Percentiles rank a stretch among this genome's conserved stretches.
Evolutionary conservation across 2,888 invertebrate genomes (phyloP).

Genomic region (Heliconius ethilla): DNA sequence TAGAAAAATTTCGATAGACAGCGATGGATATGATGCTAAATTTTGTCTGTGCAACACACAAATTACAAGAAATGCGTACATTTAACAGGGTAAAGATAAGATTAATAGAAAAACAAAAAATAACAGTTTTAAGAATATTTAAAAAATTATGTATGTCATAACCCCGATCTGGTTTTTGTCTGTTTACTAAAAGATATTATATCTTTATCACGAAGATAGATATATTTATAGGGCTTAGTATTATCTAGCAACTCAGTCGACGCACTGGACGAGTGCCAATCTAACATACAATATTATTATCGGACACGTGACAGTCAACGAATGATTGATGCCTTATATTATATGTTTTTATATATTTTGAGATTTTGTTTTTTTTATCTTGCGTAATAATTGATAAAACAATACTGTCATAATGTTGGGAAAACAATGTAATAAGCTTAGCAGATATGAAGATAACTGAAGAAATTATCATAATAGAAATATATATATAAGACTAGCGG

Average conservation of each 20-base stretch:
- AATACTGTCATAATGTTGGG: slow-evolving; percentile 15
- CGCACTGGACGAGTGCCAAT: slow-evolving; percentile 39
- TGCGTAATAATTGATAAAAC: background rate
- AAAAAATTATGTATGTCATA: slow-evolving; percentile 3
- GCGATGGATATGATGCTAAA: background rate
- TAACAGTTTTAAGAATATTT: background rate
- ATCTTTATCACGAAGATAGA: slow-evolving; percentile 25
- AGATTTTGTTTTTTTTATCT: slow-evolving; percentile 10
- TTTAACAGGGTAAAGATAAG: background rate
- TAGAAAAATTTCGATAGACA: background rate
- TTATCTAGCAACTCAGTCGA: slow-evolving; percentile 21
- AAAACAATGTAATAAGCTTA: slow-evolving; percentile 6
- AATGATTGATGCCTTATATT: slow-evolving; percentile 32
- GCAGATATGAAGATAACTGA: background rate
- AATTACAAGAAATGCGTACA: background rate
- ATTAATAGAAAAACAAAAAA: background rate
- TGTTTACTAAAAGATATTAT: slow-evolving; percentile 18
- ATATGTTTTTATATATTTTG: slow-evolving; percentile 14
- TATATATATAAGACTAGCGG: no score
- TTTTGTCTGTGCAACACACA: background rate
- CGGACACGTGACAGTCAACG: slow-evolving; percentile 37
- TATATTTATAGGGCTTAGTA: slow-evolving; percentile 35
- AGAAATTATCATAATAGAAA: background rate
- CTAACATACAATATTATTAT: slow-evolving; percentile 31
- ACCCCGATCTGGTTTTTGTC: slow-evolving; percentile 13